Evolutionary conservation across 2,888 invertebrate species (phyloP).

Genomic region (Coleophora flavipennella): DNA sequence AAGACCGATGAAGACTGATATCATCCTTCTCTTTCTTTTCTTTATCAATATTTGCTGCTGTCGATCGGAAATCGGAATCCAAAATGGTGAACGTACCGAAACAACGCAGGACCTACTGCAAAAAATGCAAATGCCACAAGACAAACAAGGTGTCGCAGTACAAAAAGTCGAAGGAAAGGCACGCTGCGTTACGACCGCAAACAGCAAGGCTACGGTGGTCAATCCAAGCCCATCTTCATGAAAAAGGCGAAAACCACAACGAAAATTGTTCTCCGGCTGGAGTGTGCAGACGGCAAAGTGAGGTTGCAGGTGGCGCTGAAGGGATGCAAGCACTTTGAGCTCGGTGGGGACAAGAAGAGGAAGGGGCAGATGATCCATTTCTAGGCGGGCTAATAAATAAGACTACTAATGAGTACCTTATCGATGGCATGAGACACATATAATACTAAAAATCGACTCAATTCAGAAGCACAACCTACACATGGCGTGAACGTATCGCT

Average conservation of each 20-base stretch:
- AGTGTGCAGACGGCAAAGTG: conserved; percentile 98
- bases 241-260: conserved; percentile 99
- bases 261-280: conserved; percentile 99
- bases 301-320: conserved; percentile 97
- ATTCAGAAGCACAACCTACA: too few species aligned
- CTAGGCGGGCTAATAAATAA: conserved; percentile 77
- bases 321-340: conserved; percentile 99
- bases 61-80: conserved; percentile 37
- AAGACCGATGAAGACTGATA: too few species aligned
- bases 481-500: too few species aligned
- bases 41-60: conserved; percentile 52
- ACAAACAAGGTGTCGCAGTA: conserved; percentile 99
- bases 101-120: conserved; percentile 98
- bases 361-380: conserved; percentile 99
- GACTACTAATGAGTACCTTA: too few species aligned
- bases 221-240: conserved; percentile 99
- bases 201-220: conserved; percentile 99
- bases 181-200: conserved; percentile 99
- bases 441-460: too few species aligned
- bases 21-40: conserved; percentile 27
- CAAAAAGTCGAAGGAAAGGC: conserved; percentile 99
- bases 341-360: conserved; percentile 99
- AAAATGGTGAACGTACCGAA: conserved; percentile 97
- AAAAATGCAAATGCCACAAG: conserved; percentile 99
- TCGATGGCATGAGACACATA: too few species aligned